Base-by-base conservation (phyloP, 2,113 vertebrate species). In the Chloroceryle aenea region DNA sequence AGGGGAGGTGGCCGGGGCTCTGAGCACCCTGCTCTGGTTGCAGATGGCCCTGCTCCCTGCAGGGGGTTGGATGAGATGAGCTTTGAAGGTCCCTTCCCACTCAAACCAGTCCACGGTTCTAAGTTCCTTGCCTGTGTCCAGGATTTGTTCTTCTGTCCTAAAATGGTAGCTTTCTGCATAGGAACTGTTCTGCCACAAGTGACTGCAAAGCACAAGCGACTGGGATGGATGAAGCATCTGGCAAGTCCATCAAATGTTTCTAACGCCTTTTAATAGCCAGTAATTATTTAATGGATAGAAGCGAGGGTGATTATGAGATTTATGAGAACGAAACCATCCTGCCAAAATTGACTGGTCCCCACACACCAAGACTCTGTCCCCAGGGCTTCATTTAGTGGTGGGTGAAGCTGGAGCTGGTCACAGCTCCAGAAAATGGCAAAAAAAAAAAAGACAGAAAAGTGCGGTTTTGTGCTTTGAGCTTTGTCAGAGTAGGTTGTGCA, bases 201-300 rank as follows among this genome's bases (percentile, higher is more conserved):
- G 32, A 15, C 29, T 67, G 26, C 36, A 74, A 68, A 78, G 40
- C 6, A 2, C 40, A 48, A 43, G 85, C 5, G 3, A 8, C 50
- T 30, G 17, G 0, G 32, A 29, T 0, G 0, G 11, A 29, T 0
- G 0, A 67, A 71, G 89, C 5, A 3, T 47, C 66, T 87, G 69
- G 19, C 27, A 15, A 74, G 52, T n/a, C n/a, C 87, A 45, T 40
- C 4, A 5, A 40, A 71, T 10, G 30, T 13, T 63, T 75, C 74
- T 40, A 64, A 91, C 67, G 4, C 7, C 34, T 48, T 80, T 53
- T 58, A 80, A 81, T 43, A 84, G 55, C 36, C 63, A 22, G 9
- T 50, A 56, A 84, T 83, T 76, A 16, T 62, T 26, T 94, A 89
- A 95, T 94, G 91, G 91, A 66, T 80, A 23, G 9, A 21, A 59